These are phyloP conservation scores for Heliconius cydno DNA, from an alignment of 2,888 invertebrate species.

Conservation along the genomic window DNA sequence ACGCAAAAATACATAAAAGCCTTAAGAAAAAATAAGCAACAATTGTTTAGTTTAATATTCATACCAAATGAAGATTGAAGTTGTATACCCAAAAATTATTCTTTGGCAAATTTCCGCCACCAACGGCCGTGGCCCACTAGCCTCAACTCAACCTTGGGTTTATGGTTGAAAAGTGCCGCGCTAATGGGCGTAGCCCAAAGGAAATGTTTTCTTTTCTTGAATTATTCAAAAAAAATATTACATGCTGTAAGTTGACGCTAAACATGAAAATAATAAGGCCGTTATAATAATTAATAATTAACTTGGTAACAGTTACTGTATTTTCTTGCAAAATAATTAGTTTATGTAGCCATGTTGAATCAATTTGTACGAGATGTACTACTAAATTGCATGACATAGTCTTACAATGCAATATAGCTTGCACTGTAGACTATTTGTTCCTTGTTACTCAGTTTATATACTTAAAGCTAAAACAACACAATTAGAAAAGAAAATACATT, in stretches of 20 bases:
- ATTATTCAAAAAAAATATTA: constrained; percentile 13
- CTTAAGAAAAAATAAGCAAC: background rate
- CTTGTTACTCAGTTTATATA: no score
- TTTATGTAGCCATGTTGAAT: background rate
- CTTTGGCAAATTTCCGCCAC: constrained; percentile 31
- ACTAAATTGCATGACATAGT: no score
- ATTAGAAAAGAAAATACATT: no score
- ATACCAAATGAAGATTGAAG: background rate
- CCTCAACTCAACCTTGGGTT: constrained; percentile 25
- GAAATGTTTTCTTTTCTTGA: constrained; percentile 21
- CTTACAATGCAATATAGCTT: no score
- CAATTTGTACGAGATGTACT: no score
- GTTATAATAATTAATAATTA: background rate
- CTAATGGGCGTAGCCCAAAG: constrained; percentile 35
- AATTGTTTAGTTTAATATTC: background rate
- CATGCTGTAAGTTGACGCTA: background rate
- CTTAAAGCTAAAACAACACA: no score
- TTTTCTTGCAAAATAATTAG: background rate
- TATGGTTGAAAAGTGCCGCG: constrained; percentile 20
- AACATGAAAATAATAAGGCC: constrained; percentile 10
- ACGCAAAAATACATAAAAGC: background rate
- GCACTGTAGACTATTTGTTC: no score
- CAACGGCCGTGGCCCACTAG: constrained; percentile 33
- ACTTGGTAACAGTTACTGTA: background rate
- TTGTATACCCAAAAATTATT: constrained; percentile 11